Evolutionary conservation across 2,113 vertebrate species (phyloP), one percentile per base, ranked within the genome.

Genomic region (Solenodon paradoxus): DNA sequence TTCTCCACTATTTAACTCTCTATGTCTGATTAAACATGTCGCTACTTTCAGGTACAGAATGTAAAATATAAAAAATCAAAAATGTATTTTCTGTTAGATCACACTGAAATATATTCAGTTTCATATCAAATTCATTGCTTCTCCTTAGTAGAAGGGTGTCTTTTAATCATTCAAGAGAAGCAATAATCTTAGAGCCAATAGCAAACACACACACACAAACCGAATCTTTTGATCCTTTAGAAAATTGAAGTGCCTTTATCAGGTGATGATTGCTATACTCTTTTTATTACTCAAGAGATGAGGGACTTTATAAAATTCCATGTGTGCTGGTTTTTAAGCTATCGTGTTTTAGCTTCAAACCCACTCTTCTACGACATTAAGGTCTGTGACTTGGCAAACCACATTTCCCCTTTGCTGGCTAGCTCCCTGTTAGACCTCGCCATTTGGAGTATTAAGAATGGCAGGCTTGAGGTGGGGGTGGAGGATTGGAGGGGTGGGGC

Each of bases 131-230:
- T 24, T 22, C 17, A 71, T 49, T 74, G 11, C 2, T 66, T 81
- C 7, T 66, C 71, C 49, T 63, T 32, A 86, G 17, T 38, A 22
- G 7, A 63, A 53, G 2, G 40, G 0, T 28, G 10, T 61, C 12
- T 85, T 91, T 75, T 69, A 95, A 42, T 66, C 40, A 81, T 53
- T 68, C 22, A 71, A 24, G 24, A 85, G 22, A 91, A 59, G 35
- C 26, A 69, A 74, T 42, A 47, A 4, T 77, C 19, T 47, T 66
- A 83, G 0, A 90, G 4, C 3, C 51, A 88, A 72, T 30, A 51
- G 9, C 45, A 83, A 49, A 59, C 32, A 78, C 1, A 45, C 4
- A 63, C 28, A 68, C 30, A 35, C 26, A 40, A 32, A 57, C 2
- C 40, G 5, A 49, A 81, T 71, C 2, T 28, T 93, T 69, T 92